These are phyloP conservation scores for Rhinoraja longicauda DNA, from an alignment of 2,797 vertebrate species.

Conservation along the genomic window DNA sequence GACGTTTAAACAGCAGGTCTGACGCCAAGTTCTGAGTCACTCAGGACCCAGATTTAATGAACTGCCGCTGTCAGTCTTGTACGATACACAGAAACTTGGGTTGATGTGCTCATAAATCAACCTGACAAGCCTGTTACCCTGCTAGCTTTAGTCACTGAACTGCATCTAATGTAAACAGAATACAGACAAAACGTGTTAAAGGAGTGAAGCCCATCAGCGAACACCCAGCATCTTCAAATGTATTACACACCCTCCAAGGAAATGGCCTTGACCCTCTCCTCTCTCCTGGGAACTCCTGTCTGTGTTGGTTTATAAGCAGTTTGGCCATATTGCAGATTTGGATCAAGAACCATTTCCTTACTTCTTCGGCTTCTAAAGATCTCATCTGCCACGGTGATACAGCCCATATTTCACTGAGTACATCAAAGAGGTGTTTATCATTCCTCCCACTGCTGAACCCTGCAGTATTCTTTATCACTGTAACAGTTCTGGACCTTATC, in stretches of 20 bases:
- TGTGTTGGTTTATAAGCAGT: conserved; percentile 48
- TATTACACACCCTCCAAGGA: conserved; percentile 51
- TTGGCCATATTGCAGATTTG: conserved; percentile 42
- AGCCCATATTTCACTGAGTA: conserved; percentile 52
- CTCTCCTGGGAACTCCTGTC: conserved; percentile 53
- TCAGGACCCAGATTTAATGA: conserved; percentile 82
- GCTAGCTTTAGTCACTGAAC: conserved; percentile 80
- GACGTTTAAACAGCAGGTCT: conserved; percentile 52
- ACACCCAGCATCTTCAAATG: conserved; percentile 37
- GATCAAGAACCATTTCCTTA: conserved; percentile 58
- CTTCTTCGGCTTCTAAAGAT: conserved; percentile 41
- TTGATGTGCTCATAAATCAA: conserved; percentile 98
- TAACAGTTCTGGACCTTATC: conserved; percentile 59
- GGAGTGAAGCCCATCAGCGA: conserved; percentile 65
- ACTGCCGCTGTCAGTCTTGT: conserved; percentile 76
- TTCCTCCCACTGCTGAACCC: conserved; percentile 17
- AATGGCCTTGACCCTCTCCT: conserved; percentile 54
- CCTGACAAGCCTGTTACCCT: conserved; percentile 82
- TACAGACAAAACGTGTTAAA: conserved; percentile 66
- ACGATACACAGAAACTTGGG: conserved; percentile 81
- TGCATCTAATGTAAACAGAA: conserved; percentile 80
- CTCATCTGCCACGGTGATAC: conserved; percentile 63
- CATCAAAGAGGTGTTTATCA: conserved; percentile 52
- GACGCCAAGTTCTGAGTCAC: conserved; percentile 62
- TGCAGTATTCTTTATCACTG: conserved; percentile 64